Evolutionary conservation across 2,888 invertebrate species (phyloP).

Genomic region (Tipula vernalis): DNA sequence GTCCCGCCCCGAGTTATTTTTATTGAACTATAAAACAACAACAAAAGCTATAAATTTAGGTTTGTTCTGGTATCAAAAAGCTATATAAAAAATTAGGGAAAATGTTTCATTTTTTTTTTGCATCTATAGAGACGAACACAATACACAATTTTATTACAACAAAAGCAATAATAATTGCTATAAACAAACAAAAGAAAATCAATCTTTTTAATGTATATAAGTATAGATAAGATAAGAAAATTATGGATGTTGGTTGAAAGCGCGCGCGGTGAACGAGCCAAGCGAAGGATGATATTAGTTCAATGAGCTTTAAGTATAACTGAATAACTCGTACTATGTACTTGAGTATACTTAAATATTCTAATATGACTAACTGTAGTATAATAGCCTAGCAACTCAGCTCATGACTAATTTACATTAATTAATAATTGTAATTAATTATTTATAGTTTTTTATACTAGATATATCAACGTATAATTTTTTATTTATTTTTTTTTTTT

Average conservation of each 20-base stretch:
- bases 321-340: neutral
- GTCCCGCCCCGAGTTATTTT: neutral
- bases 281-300: neutral
- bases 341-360: neutral
- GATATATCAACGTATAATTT: neutral
- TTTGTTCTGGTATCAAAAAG: neutral
- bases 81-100: neutral
- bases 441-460: neutral
- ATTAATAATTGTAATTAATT: neutral
- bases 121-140: neutral
- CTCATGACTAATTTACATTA: neutral
- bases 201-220: neutral
- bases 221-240: neutral
- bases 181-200: neutral
- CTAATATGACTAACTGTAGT: neutral
- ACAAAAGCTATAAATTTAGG: neutral
- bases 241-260: neutral
- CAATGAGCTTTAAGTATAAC: neutral
- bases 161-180: neutral
- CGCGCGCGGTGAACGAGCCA: neutral
- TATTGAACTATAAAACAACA: neutral
- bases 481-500: no score
- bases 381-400: neutral
- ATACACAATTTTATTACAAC: neutral
- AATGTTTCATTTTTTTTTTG: neutral